Evolutionary conservation across 2,113 vertebrate species (phyloP), one percentile per base, ranked within the genome.

Genomic region (Seriola quinqueradiata): DNA sequence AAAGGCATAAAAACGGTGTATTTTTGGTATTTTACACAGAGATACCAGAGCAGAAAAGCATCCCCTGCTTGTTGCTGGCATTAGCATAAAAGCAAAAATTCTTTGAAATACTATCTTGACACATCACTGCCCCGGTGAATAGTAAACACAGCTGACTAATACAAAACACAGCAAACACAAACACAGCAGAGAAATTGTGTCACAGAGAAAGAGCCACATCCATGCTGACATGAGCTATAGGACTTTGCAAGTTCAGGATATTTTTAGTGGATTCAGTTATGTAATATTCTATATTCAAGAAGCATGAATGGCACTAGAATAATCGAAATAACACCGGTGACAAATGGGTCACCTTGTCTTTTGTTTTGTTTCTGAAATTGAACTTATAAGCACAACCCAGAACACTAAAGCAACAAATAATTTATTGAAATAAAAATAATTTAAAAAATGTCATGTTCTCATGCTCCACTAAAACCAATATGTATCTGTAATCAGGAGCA

Each of bases 401-500:
- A 50, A 64, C 59, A 79, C 63, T 50, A 86, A 79, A 77, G 54
- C 65, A 86, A 48, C 75, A 86, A 48, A 81, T 71, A 64, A 82
- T 88, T 76, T 70, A 77, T 71, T 79, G 25, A 58, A 87, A 78
- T 69, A 75, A 40, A 73, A 84, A 82, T 77, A 75, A 81, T 16
- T 19, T 17, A 65, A 78, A 77, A 79, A 80, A 70, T 32, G 32
- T 68, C 8, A 44, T 87, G 82, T 87, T 88, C 84, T 34, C 85
- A 83, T 71, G 86, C 89, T 85, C 54, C 55, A 77, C 71, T 90
- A 82, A 84, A 87, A 87, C 70, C 86, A 91, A 85, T 90, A 89
- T 91, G 92, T 82, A 85, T 89, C 66, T 89, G 86, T 89, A 91
- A 92, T 92, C 84, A 82, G 81, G 44, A 85, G 79, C 87, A 88